phyloP scores from a whole-genome alignment of 2,113 vertebrate genomes.

The Glaucomys volans region DNA sequence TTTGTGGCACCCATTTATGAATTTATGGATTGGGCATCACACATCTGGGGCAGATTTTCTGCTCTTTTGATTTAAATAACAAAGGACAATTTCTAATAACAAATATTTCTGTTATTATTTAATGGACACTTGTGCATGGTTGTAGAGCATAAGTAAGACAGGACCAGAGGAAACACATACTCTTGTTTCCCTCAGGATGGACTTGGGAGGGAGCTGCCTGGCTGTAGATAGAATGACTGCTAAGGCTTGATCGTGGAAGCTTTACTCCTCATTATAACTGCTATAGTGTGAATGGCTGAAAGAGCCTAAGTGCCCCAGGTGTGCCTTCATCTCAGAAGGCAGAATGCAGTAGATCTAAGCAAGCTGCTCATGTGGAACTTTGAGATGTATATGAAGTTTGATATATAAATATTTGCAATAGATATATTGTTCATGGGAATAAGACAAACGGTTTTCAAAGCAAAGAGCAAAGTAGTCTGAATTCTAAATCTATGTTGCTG shows the following conservation, averaged over 20 bases:
- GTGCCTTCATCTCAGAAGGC: neutral
- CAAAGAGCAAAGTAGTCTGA: slow-evolving; percentile 1
- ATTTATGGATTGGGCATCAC: neutral
- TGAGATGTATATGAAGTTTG: neutral
- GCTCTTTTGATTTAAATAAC: neutral
- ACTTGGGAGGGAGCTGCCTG: neutral
- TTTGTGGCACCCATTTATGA: neutral
- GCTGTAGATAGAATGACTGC: neutral
- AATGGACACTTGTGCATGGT: neutral
- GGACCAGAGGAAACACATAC: neutral
- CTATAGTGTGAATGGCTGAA: neutral
- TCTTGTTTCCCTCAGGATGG: neutral
- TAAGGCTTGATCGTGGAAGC: neutral
- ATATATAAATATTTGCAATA: neutral
- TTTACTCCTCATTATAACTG: neutral
- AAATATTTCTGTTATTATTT: neutral
- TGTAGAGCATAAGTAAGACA: neutral
- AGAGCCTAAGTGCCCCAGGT: neutral
- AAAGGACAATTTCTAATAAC: neutral
- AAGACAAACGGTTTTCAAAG: neutral
- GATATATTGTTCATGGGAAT: neutral
- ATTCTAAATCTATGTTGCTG: slow-evolving; percentile 66
- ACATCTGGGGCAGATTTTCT: neutral
- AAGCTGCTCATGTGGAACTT: neutral
- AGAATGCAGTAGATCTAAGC: neutral